phyloP scores from a whole-genome alignment of 2,113 vertebrate species.

The Saguinus imperator region DNA sequence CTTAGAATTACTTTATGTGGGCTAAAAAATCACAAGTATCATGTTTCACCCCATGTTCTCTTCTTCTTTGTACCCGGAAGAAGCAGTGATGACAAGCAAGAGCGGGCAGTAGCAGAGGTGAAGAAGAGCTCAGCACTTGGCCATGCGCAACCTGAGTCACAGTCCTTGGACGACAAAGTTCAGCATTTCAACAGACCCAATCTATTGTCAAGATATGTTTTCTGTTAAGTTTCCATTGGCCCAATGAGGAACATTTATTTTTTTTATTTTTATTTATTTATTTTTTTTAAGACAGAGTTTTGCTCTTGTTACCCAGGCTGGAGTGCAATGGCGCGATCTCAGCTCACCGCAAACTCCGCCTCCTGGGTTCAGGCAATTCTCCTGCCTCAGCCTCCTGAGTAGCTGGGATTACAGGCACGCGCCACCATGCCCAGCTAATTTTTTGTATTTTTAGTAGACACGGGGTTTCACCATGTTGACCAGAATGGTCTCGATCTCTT shows the following conservation, averaged over 20 bases:
- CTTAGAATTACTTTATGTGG: background rate
- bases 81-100: background rate
- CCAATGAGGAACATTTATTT: background rate
- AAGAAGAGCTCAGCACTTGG: background rate
- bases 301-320: too few relatives aligned
- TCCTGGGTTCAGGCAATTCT: too few relatives aligned
- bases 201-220: background rate
- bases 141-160: background rate
- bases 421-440: too few relatives aligned
- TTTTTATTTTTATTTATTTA: too few relatives aligned
- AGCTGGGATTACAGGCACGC: too few relatives aligned
- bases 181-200: background rate
- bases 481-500: too few relatives aligned
- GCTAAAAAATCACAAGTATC: background rate
- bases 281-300: too few relatives aligned
- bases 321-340: too few relatives aligned
- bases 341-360: too few relatives aligned
- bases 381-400: too few relatives aligned
- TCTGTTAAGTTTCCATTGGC: background rate
- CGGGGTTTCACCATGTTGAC: too few relatives aligned
- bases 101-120: background rate
- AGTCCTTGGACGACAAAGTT: background rate
- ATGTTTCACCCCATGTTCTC: background rate
- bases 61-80: background rate
- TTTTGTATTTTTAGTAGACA: too few relatives aligned